These are phyloP conservation scores for Philhelius pedissequus DNA, from an alignment of 2,888 invertebrate species.

Conservation along the genomic window DNA sequence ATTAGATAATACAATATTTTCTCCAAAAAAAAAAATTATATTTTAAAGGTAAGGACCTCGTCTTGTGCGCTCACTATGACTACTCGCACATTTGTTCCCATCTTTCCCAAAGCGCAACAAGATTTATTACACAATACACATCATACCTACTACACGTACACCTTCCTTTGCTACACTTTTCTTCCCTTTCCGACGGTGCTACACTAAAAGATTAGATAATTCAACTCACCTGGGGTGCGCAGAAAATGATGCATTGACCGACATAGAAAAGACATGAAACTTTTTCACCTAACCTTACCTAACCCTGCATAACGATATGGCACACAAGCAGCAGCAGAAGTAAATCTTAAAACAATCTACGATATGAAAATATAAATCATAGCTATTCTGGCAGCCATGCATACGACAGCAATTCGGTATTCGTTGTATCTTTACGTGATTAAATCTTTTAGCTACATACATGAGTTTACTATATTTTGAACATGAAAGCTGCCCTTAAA, in stretches of 20 bases:
- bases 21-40: background rate
- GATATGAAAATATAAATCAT: constrained; percentile 40
- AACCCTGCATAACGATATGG: background rate
- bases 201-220: constrained; percentile 37
- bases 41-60: background rate
- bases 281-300: constrained; percentile 1
- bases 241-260: constrained; percentile 48
- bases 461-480: too few relatives aligned
- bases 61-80: background rate
- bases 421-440: constrained; percentile 25
- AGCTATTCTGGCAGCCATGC: constrained; percentile 16
- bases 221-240: constrained; percentile 30
- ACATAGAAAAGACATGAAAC: background rate
- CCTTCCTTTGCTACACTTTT: background rate
- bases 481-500: background rate
- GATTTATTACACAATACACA: constrained; percentile 56
- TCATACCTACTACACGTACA: constrained; percentile 30
- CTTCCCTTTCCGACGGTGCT: background rate
- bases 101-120: constrained; percentile 3
- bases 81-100: background rate
- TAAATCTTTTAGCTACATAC: background rate
- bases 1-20: too few relatives aligned
- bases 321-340: background rate
- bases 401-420: too few relatives aligned
- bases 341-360: constrained; percentile 59